Evolutionary conservation across 1,140 invertebrate species (phyloP), one percentile per base, ranked within the genome.

Genomic region (Mycetomoellerius zeteki): DNA sequence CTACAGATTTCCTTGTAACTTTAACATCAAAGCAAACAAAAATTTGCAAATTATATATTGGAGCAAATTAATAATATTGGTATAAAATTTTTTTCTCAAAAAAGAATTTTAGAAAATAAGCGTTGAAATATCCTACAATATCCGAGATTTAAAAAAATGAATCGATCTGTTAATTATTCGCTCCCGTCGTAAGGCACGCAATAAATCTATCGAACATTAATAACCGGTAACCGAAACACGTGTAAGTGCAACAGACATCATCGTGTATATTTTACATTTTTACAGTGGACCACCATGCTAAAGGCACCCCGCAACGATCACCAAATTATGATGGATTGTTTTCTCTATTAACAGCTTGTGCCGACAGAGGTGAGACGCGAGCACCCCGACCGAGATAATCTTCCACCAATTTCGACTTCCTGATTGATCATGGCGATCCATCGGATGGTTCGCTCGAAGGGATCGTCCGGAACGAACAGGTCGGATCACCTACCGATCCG

Each of bases 261-360:
- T 14, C 37, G 54, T 75, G 69, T 84, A 84, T 60, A 84, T 80
- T 88, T 90, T 73, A 82, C 69, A 10, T 90, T 88, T 88, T 90
- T 80, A 64, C 56, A 24, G 77, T 33, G 37, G 77, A 62, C 77
- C 65, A 73, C 84, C 88, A 60, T 58, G 67, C 37, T 73, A 58
- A 58, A 67, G 81, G 56, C 67, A 58, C 84, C 90, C 92, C 86
- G 88, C 65, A 78, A 90, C 64, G 90, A 52, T 86, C 88, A 72
- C 64, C 86, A 90, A 93, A 92, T 90, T 91, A 86, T 93, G 92
- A 93, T 90, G 91, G 86, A 93, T 92, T 88, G 88, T 91, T 88
- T 90, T 89, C 88, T 89, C 64, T 85, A 71, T 91, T 88, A 91
- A 90, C 90, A 60, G 78, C 16, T 65, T 72, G 75, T 81, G 91